Base-by-base conservation (phyloP, 2,113 vertebrate species). In the Elephantulus edwardii region DNA sequence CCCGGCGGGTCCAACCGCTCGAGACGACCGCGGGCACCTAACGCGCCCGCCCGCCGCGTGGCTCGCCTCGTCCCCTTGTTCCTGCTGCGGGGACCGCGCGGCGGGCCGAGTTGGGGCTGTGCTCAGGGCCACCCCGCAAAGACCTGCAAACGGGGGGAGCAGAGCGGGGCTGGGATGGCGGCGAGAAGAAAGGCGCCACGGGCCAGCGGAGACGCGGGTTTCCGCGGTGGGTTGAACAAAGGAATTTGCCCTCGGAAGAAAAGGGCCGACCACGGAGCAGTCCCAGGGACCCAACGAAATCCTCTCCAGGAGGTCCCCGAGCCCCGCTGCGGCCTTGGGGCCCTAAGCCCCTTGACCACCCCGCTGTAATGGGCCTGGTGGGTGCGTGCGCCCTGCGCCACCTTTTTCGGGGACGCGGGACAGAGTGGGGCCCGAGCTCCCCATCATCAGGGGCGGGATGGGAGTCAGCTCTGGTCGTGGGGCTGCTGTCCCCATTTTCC, bases 131-230 rank as follows among this genome's bases (percentile, higher is more conserved):
- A n/a, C n/a, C n/a, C n/a, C n/a, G n/a, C n/a, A n/a, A n/a, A n/a
- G n/a, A n/a, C n/a, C n/a, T n/a, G 96, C 92, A 72, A 94, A 80
- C 70, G 60, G 95, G 80, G 77, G 95, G 22, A 68, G 86, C 95
- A 88, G 22, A 94, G 10, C 96, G 94, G 1, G 98, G 26, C 20
- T 35, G 54, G 17, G 0, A 72, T 11, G 0, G 40, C 30, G 42
- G 38, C 2, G 4, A 88, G 92, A 98, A 99, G 98, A 98, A 98
- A 95, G 98, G 97, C 98, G 96, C 98, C 97, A 92, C 96, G 83
- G 98, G 97, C 97, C 4, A 9, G 92, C 14, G 5, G 83, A 88
- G 84, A 79, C 83, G 90, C 77, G 97, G 98, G 98, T 98, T 99
- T 98, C 98, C 80, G 68, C 95, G 94, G 97, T 24, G 98, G 98